Evolutionary conservation across 2,797 vertebrate species (phyloP), one percentile per base, ranked within the genome.

Genomic region (Anabacerthia variegaticeps): DNA sequence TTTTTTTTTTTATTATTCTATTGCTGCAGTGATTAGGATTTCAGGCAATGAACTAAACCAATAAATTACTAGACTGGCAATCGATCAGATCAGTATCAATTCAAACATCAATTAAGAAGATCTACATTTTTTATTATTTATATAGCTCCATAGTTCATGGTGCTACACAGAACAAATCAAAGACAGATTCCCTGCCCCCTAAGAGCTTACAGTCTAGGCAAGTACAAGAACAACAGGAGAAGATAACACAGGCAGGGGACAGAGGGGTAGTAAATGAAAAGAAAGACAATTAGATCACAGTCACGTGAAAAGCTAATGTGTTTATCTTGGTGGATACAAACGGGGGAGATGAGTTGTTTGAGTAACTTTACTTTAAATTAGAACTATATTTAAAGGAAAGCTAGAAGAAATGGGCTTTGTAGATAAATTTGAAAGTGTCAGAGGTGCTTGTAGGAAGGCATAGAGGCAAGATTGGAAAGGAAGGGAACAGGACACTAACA

Each of bases 71-170:
- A 85, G 61, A 52, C 37, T 96, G 56, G 41, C 27, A 93, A 86
- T 90, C 74, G 93, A 95, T 96, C 84, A 94, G 86, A 91, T 95
- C 71, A 96, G 84, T 93, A 74, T 93, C 78, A 96, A 80, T 96
- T 95, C 91, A 94, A 96, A 93, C 41, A 92, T 86, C 32, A 93
- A 94, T 96, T 91, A 92, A 89, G 91, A 96, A 94, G 78, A 79
- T 96, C 92, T 96, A 85, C 34, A 85, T 89, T 72, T 94, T 97
- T 96, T 97, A 97, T 97, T 96, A 94, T 91, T 95, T 96, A 85
- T 96, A 97, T 97, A 96, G 93, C 96, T 96, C 93, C 94, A 88
- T 96, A 85, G 52, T 62, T 93, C 86, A 96, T 97, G 96, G 95
- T 95, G 94, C 94, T 97, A 92, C 95, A 96, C 92, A 89, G 87